A percentile compares a stretch with the other conserved stretches of the same genome.
These are phyloP conservation scores for Drosophila crucigera DNA, from an alignment of 2,888 invertebrate species.

Conservation along the genomic window DNA sequence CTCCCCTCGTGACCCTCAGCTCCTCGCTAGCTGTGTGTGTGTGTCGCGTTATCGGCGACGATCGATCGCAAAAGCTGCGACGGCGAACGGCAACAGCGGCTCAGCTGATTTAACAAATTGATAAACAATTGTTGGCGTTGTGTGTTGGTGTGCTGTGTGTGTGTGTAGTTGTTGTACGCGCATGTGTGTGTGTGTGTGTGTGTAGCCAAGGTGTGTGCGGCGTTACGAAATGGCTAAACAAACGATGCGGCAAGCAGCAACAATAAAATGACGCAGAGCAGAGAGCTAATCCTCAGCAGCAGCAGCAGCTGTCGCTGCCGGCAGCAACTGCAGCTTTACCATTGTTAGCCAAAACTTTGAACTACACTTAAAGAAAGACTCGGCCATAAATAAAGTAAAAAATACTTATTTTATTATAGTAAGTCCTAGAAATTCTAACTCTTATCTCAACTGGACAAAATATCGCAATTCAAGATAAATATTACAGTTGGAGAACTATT, in stretches of 20 bases:
- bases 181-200: slow-evolving; percentile 27
- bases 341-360: slow-evolving; percentile 68
- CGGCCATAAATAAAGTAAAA: neutral
- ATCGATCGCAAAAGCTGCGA: slow-evolving; percentile 67
- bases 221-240: slow-evolving; percentile 79
- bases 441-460: neutral
- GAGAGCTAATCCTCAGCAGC: slow-evolving; percentile 60
- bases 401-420: neutral
- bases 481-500: neutral
- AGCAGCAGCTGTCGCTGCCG: slow-evolving; percentile 48
- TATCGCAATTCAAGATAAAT: neutral
- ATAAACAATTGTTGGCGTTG: slow-evolving; percentile 82
- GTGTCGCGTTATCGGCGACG: slow-evolving; percentile 74
- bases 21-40: slow-evolving; percentile 31
- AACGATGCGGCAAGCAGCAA: slow-evolving; percentile 68
- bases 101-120: slow-evolving; percentile 80
- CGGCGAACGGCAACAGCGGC: slow-evolving; percentile 57
- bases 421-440: neutral
- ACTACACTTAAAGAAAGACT: neutral
- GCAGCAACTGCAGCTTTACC: slow-evolving; percentile 55
- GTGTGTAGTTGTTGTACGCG: slow-evolving; percentile 27
- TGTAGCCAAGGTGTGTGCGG: slow-evolving; percentile 41
- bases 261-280: slow-evolving; percentile 63
- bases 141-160: slow-evolving; percentile 39
- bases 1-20: slow-evolving; percentile 4